Evolutionary conservation across 2,113 vertebrate genomes (phyloP).

Genomic region (Paralichthys olivaceus): DNA sequence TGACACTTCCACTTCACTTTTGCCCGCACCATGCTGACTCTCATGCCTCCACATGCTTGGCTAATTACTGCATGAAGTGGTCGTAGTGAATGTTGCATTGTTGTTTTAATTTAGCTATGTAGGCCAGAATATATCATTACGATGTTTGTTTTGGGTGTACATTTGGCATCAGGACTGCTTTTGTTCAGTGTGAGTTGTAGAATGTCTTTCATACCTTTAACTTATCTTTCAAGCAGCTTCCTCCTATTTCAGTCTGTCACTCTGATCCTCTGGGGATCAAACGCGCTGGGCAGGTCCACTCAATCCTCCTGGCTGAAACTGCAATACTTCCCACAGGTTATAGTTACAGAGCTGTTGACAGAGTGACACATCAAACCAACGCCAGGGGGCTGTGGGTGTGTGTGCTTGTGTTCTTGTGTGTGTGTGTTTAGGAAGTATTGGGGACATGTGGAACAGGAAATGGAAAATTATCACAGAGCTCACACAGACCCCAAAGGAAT

Average conservation of each 20-base stretch:
- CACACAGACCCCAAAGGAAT: background rate
- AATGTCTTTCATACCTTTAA: background rate
- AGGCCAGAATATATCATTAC: background rate
- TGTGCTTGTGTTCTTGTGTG: background rate
- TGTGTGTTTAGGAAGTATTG: background rate
- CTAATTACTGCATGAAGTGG: background rate
- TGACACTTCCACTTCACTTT: background rate
- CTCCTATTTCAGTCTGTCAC: conserved; percentile 28
- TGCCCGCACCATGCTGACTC: background rate
- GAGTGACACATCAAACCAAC: conserved; percentile 17
- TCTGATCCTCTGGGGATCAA: conserved; percentile 43
- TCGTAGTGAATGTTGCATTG: background rate
- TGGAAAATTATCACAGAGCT: conserved; percentile 19
- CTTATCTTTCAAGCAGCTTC: background rate
- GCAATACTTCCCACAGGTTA: conserved; percentile 60
- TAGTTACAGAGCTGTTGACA: conserved; percentile 56
- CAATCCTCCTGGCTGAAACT: conserved; percentile 39
- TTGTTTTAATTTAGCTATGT: background rate
- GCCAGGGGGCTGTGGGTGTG: conserved; percentile 13
- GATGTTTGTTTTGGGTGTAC: background rate
- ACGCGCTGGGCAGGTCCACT: conserved; percentile 36
- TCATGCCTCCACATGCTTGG: background rate
- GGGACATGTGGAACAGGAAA: background rate
- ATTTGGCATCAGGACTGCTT: background rate
- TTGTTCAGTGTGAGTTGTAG: background rate